Percentiles rank a stretch among this genome's conserved stretches.
phyloP scores from a whole-genome alignment of 2,888 invertebrate species.

The Philereme transversata region DNA sequence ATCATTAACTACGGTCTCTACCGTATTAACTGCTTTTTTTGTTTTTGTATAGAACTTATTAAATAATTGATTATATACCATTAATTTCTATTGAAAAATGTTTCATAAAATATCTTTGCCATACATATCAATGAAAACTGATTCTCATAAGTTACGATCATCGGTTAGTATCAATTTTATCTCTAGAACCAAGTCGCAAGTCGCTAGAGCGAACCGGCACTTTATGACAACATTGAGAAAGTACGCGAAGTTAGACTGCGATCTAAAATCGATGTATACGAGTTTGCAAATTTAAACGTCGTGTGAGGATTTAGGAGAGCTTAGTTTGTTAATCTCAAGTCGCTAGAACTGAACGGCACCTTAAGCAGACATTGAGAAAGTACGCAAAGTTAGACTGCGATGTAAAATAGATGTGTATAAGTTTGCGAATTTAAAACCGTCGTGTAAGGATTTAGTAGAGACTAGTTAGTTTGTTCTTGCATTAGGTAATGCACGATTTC shows the following conservation, averaged over 20 bases:
- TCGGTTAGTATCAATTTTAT: too few relatives aligned
- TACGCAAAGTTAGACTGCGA: conserved; percentile 7
- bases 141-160: too few relatives aligned
- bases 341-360: background rate
- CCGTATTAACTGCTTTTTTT: too few relatives aligned
- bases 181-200: background rate
- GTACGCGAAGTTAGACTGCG: conserved; percentile 7
- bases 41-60: too few relatives aligned
- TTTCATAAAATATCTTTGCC: too few relatives aligned
- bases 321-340: conserved; percentile 1
- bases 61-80: too few relatives aligned
- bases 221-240: conserved; percentile 3
- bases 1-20: too few relatives aligned
- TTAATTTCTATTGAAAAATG: too few relatives aligned
- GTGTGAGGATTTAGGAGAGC: conserved; percentile 1
- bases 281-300: conserved; percentile 2
- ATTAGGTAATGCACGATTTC: background rate
- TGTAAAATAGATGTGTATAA: conserved; percentile 9
- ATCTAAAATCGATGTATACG: conserved; percentile 6
- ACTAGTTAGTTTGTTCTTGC: conserved; percentile 7
- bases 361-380: conserved; percentile 7
- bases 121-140: too few relatives aligned
- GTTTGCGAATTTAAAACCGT: conserved; percentile 5
- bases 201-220: background rate
- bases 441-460: conserved; percentile 1